phyloP scores from a whole-genome alignment of 92 coral and sea anemone genomes.

The Phymanthus crucifer region DNA sequence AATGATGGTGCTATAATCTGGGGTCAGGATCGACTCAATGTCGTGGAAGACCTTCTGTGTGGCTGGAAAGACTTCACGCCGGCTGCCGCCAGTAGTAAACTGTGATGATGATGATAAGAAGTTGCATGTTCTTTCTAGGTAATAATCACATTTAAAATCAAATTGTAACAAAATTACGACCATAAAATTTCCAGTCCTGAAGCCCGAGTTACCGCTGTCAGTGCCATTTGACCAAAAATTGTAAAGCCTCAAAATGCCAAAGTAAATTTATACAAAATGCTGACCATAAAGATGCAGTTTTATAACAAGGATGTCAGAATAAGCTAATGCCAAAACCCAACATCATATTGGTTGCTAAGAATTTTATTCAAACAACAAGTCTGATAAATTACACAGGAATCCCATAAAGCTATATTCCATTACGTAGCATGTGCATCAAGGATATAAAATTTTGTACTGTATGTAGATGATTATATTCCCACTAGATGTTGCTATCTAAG shows the following conservation, averaged over 20 bases:
- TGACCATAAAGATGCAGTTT: too few relatives aligned
- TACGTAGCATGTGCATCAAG: too few relatives aligned
- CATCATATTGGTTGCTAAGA: background rate
- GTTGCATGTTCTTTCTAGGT: background rate
- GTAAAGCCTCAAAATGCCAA: too few relatives aligned
- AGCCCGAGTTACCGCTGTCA: too few relatives aligned
- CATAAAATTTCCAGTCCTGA: too few relatives aligned
- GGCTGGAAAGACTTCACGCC: conserved; percentile 87
- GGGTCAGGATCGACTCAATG: conserved; percentile 97
- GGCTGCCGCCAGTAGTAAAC: conserved; percentile 1
- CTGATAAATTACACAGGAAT: background rate
- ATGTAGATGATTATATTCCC: too few relatives aligned
- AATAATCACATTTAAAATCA: background rate
- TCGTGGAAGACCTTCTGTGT: conserved; percentile 87
- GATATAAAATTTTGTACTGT: too few relatives aligned
- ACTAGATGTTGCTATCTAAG: too few relatives aligned
- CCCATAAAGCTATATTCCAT: background rate
- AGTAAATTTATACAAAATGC: too few relatives aligned
- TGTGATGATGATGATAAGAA: background rate
- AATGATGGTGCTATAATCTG: conserved; percentile 86
- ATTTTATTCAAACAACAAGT: background rate
- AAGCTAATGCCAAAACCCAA: background rate
- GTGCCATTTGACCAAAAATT: too few relatives aligned
- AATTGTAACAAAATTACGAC: too few relatives aligned
- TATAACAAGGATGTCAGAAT: too few relatives aligned